Evolutionary conservation across 2,113 vertebrate genomes (phyloP).

Genomic region (Tauraco erythrolophus): DNA sequence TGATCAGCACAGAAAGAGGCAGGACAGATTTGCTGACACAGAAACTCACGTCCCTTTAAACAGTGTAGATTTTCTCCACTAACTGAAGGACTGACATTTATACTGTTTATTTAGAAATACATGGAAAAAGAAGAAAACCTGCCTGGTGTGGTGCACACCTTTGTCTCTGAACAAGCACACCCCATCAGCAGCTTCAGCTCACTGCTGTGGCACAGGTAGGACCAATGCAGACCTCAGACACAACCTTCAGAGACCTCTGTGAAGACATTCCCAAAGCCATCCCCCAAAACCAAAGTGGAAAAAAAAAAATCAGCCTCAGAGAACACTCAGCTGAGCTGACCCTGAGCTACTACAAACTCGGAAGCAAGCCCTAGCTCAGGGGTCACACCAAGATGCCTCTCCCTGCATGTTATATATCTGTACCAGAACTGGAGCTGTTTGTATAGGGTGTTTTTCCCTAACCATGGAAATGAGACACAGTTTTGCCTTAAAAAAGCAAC

Average conservation of each 20-base stretch:
- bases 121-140: background rate
- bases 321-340: background rate
- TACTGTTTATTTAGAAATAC: background rate
- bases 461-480: background rate
- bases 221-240: background rate
- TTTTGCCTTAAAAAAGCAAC: background rate
- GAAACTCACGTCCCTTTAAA: background rate
- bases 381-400: accelerated
- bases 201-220: background rate
- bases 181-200: background rate
- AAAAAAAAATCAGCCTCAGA: accelerated
- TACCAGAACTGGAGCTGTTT: background rate
- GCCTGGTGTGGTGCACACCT: background rate
- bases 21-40: background rate
- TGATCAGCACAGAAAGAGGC: background rate
- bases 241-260: background rate
- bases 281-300: background rate
- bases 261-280: background rate
- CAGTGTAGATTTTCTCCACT: background rate
- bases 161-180: background rate
- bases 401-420: accelerated
- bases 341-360: background rate
- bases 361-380: accelerated
- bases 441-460: background rate
- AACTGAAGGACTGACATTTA: background rate